Base-by-base conservation (phyloP, 1,140 invertebrate genomes). In the Manduca sexta region DNA sequence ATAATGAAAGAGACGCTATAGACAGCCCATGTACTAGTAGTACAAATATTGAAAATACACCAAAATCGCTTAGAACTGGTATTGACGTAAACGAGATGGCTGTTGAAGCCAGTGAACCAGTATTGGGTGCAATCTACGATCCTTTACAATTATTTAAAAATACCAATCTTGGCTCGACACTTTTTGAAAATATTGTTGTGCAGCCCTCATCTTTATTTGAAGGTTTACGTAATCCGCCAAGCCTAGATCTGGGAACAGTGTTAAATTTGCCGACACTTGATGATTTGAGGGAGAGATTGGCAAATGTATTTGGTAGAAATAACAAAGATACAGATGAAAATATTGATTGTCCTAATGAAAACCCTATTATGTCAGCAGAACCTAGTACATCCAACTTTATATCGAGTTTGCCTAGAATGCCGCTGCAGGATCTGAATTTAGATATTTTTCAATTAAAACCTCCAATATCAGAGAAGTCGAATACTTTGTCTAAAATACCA, bases 61-160 rank as follows among this genome's bases (percentile, higher is more conserved):
- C 4, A 26, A 26, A 26, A 8, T 26, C 21, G 12, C 21, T 42
- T 17, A 13, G 15, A 13, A 30, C 14, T 8, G 21, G 21, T 13
- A 15, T 12, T 16, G 16, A 45, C 31, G 14, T 55, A 4, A 56
- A 43, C 37, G 64, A 71, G 58, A 63, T 65, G 57, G 33, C 13
- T 15, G 45, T 40, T 11, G 57, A 62, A 56, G 63, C 60, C 10
- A 73, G 69, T 60, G 53, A 68, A 15, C 21, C 49, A 40, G 5
- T 62, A 40, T 14, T 34, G n/a, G 42, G 38, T 40, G 35, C 13
- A 55, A 42, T 34, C 15, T 29, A 15, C 11, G 47, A 52, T 18
- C 38, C 33, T 10, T 49, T 52, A 14, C 12, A 43, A 44, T 18
- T 48, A 41, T 49, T 48, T 6, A 40, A 50, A 11, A 35, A 30